These are phyloP conservation scores for Kryptopterus vitreolus DNA, from an alignment of 2,797 vertebrate genomes.

Conservation along the genomic window DNA sequence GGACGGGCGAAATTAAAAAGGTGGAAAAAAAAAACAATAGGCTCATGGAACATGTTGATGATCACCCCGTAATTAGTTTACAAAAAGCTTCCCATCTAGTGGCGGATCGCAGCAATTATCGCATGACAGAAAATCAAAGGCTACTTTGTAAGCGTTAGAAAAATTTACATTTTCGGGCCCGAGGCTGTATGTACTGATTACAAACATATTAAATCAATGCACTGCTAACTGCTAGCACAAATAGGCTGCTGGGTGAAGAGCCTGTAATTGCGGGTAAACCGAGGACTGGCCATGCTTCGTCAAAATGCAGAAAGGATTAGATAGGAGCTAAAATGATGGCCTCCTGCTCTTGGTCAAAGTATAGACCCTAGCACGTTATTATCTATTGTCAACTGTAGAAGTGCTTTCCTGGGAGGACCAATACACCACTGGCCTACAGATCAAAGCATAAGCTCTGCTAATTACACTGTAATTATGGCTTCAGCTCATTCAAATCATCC, in stretches of 20 bases:
- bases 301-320: conserved; percentile 45
- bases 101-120: conserved; percentile 99
- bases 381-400: conserved; percentile 38
- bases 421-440: conserved; percentile 52
- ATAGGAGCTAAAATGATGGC: conserved; percentile 40
- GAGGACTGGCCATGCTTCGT: conserved; percentile 41
- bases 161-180: conserved; percentile 95
- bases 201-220: conserved; percentile 99
- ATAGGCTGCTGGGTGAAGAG: conserved; percentile 72
- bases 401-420: conserved; percentile 40
- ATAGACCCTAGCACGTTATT: conserved; percentile 31
- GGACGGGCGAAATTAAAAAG: conserved; percentile 70
- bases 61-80: conserved; percentile 99
- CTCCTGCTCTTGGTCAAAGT: conserved; percentile 36
- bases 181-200: conserved; percentile 98
- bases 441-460: conserved; percentile 65
- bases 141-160: conserved; percentile 95
- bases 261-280: conserved; percentile 71
- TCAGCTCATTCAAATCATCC: conserved; percentile 42
- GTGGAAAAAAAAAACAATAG: conserved; percentile 73
- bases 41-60: conserved; percentile 90
- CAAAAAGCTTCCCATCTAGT: conserved; percentile 98
- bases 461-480: conserved; percentile 46
- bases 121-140: conserved; percentile 94
- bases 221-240: conserved; percentile 85